Evolutionary conservation across 92 coral and sea anemone species (phyloP), one percentile per base, ranked within the genome.

Genomic region (Porites divaricata): DNA sequence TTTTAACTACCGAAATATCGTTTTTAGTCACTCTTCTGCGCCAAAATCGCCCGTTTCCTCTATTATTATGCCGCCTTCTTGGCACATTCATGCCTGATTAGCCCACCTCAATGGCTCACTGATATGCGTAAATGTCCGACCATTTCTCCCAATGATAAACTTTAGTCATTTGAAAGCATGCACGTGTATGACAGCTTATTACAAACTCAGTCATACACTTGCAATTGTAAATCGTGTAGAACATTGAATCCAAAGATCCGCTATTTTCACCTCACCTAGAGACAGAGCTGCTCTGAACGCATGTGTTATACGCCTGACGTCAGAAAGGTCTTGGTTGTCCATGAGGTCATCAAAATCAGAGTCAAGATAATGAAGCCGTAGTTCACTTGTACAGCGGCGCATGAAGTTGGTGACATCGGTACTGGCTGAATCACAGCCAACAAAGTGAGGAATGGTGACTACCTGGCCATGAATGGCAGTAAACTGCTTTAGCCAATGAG

Each of bases 381-480:
- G 92, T 89, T 95, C 98, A 45, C 81, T 76, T 53, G 98, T 97
- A 78, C 99, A 97, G 88, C 98, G 95, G 86, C 90, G 94, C 99
- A 97, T 95, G 87, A 95, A 89, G 86, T 89, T 91, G 15, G 94
- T 86, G 82, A 95, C 86, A 59, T 97, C 98, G 74, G 84, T 80
- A 74, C 97, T 91, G 78, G 90, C 86, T 54, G 95, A 85, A 74
- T 93, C 89, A 75, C 95, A 86, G 56, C 96, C 99, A 56, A 92
- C 95, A 86, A 89, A 94, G 81, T 97, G 99, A 50, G 99, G 87
- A 72, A 97, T 86, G 54, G 90, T 70, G 21, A 92, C 95, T 6
- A 94, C 83, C 73, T 87, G 92, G 11, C 97, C 97, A 78, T 95
- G 89, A 26, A 84, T 82, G 61, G 88, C 59, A 35, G 74, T 78